Conservation (phyloP, 2,797 vertebrate genomes). For the Cyclura pinguis region DNA sequence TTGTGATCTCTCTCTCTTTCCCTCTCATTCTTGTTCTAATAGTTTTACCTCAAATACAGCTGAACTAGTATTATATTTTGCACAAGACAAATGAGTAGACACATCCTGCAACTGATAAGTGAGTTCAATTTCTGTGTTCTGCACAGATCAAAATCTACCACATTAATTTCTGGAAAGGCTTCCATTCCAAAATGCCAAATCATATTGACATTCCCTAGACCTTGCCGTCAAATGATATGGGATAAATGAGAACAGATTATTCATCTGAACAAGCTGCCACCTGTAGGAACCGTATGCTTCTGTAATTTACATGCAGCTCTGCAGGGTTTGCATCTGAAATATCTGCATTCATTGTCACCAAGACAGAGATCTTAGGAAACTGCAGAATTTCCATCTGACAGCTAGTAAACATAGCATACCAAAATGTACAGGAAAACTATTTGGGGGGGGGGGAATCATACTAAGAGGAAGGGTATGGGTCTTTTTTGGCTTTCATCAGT, state of each 20-base stretch:
- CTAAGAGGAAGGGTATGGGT: neutral
- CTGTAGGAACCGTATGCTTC: neutral
- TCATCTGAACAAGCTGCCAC: conserved; percentile 21
- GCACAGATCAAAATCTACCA: neutral
- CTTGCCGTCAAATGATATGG: conserved; percentile 5
- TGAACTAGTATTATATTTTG: neutral
- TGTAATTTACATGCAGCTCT: neutral
- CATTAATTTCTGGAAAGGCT: conserved; percentile 6
- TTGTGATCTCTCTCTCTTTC: neutral
- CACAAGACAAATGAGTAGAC: neutral
- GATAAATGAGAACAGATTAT: conserved; percentile 1
- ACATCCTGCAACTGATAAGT: conserved; percentile 11
- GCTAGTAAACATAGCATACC: neutral
- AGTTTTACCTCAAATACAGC: neutral
- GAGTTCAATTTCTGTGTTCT: conserved; percentile 6
- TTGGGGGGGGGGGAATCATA: neutral
- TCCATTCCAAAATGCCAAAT: conserved; percentile 26
- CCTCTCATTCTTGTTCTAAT: neutral
- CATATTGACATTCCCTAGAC: neutral
- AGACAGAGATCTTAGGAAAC: neutral
- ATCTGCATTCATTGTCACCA: neutral
- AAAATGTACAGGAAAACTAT: neutral
- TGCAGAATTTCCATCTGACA: conserved; percentile 13
- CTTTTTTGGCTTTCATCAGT: neutral
- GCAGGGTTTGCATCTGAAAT: conserved; percentile 8